Percentiles rank a stretch among this genome's conserved stretches.
Evolutionary conservation across 1,140 invertebrate species (phyloP).

Genomic region (Melanaphis sacchari): DNA sequence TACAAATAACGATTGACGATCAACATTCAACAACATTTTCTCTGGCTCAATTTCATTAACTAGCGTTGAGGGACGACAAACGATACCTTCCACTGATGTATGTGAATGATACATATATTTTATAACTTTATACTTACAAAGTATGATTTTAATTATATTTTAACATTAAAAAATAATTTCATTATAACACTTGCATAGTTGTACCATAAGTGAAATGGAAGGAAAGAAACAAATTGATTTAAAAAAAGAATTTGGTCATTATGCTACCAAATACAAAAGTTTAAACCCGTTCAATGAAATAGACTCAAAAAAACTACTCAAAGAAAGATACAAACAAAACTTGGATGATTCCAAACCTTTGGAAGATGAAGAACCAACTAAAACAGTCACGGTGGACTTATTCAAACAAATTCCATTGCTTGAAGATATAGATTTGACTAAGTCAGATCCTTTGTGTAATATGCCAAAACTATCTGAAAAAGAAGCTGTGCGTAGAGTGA

Average conservation of each 20-base stretch:
- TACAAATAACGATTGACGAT: too few species aligned
- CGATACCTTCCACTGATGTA: too few species aligned
- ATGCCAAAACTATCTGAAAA: conserved; percentile 48
- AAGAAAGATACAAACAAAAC: conserved; percentile 42
- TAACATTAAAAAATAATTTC: too few species aligned
- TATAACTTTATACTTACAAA: too few species aligned
- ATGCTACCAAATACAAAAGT: conserved; percentile 51
- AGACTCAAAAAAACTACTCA: conserved; percentile 50
- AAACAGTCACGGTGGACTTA: conserved; percentile 44
- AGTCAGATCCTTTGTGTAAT: conserved; percentile 46
- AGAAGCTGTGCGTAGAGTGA: conserved; percentile 52
- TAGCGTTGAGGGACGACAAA: too few species aligned
- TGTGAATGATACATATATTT: too few species aligned
- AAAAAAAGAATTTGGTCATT: conserved; percentile 53
- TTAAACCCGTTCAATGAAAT: conserved; percentile 52
- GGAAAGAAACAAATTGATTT: conserved; percentile 52
- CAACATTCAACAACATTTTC: too few species aligned
- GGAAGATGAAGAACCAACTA: conserved; percentile 23
- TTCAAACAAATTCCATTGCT: conserved; percentile 38
- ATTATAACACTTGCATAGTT: neutral
- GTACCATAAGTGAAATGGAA: conserved; percentile 2
- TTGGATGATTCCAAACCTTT: conserved; percentile 44
- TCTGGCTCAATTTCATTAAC: too few species aligned
- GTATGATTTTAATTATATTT: too few species aligned
- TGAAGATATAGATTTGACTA: conserved; percentile 42